Conservation (phyloP, 2,797 vertebrate species). For the Anomalospiza imberbis region DNA sequence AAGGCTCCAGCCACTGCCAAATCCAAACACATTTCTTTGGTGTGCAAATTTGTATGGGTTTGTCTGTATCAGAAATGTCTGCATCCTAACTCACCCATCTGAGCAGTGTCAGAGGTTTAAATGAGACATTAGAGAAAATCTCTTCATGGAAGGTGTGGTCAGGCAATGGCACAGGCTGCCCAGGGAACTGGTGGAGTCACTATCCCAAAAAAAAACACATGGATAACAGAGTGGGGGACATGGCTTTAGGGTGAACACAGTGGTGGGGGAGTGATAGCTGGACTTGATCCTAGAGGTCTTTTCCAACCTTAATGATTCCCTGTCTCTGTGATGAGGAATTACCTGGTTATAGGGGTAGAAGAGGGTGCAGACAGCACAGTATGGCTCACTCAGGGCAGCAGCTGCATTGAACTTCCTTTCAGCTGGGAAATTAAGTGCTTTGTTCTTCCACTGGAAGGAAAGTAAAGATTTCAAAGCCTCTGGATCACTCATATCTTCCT, state of each 20-base stretch:
- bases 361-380: slow-evolving; percentile 91
- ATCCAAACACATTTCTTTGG: background rate
- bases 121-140: background rate
- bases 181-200: background rate
- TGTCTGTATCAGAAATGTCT: background rate
- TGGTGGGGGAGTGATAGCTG: background rate
- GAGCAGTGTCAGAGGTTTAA: background rate
- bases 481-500: slow-evolving; percentile 76
- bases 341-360: slow-evolving; percentile 94
- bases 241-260: background rate
- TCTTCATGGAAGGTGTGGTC: background rate
- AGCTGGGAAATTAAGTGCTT: slow-evolving; percentile 82
- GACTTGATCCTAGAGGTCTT: background rate
- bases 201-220: background rate
- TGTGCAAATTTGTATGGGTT: background rate
- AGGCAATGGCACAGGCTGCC: background rate
- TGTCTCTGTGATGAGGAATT: background rate
- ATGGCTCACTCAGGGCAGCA: slow-evolving; percentile 84
- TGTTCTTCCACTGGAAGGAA: slow-evolving; percentile 88
- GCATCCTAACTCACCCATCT: fast-evolving
- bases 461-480: slow-evolving; percentile 83
- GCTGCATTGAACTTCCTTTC: slow-evolving; percentile 90
- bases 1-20: background rate
- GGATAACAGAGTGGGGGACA: background rate
- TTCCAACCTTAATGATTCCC: background rate